Evolutionary conservation across 35 echinoderm and acorn worm genomes (phyloP), one percentile per base, ranked within the genome.

Genomic region (Nesometra sesokonis): DNA sequence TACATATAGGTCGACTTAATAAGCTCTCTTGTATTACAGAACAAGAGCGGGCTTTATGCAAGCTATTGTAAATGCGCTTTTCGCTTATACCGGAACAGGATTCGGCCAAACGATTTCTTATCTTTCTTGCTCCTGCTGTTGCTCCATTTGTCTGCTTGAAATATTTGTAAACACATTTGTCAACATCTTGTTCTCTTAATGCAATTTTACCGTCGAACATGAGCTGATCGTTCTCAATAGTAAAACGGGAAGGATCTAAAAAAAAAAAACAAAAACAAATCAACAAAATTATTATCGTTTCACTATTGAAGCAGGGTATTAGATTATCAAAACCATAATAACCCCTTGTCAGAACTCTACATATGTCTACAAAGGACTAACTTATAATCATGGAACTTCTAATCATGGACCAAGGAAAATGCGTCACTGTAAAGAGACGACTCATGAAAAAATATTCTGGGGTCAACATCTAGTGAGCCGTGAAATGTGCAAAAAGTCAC

Each of bases 71-170:
- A 27, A 86, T 36, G 29, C 23, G 11, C 17, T 15, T 19, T 76
- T 77, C 85, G 32, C 85, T 31, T 67, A 43, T 38, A 84, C 43
- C 21, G 82, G 35, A 84, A 84, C 29, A 52, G 31, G 30, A 32
- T 36, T 39, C 30, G 30, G 31, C 82, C 39, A 43, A 17, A 17
- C 17, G 21, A 52, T 46, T 5, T 84, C 31, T 52, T 3, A 43
- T 39, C 29, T 27, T 84, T 15, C 43, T 4, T 9, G 82, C 35
- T 37, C 43, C 36, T 8, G 46, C n/a, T n/a, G n/a, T n/a, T n/a
- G n/a, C 32, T 30, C 83, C n/a, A 9, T 40, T 40, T 8, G 17
- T 52, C 46, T 57, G 33, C 36, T 36, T 9, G 52, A 67, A 67
- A 67, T 19, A 67, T 67, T 27, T 67, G 9, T 17, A 67, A 27